Percentiles rank a stretch among this genome's conserved stretches.
Conservation (phyloP, 2,888 invertebrate species). For the Limenitis camilla region DNA sequence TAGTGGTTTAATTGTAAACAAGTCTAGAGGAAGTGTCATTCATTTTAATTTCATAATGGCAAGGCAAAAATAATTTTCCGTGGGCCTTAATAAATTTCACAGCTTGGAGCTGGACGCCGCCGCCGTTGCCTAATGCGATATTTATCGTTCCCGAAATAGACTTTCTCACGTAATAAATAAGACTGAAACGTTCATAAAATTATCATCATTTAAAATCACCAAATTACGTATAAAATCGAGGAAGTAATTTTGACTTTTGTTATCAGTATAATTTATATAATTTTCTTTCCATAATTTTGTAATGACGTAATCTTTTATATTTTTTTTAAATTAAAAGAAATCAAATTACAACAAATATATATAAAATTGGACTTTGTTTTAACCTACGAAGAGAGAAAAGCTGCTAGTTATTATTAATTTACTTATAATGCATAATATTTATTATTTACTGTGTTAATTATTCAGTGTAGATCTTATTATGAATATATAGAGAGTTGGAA, state of each 20-base stretch:
- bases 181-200: slow-evolving; percentile 32
- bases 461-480: too few species aligned
- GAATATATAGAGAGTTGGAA: too few species aligned
- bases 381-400: too few species aligned
- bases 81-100: slow-evolving; percentile 54
- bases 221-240: neutral
- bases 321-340: too few species aligned
- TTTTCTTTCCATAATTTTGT: too few species aligned
- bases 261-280: neutral
- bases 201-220: neutral
- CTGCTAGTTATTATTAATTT: too few species aligned
- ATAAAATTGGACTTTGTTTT: too few species aligned
- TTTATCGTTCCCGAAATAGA: slow-evolving; percentile 57
- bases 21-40: neutral
- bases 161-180: slow-evolving; percentile 51
- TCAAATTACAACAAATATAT: too few species aligned
- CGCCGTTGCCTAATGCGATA: slow-evolving; percentile 54
- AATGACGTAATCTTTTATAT: too few species aligned
- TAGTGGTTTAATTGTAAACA: neutral
- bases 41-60: neutral
- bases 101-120: slow-evolving; percentile 33
- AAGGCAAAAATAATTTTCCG: slow-evolving; percentile 31
- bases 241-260: neutral
- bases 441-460: too few species aligned
- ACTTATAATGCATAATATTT: too few species aligned